Evolutionary conservation across 2,797 vertebrate species (phyloP).

Genomic region (Monodelphis domestica): DNA sequence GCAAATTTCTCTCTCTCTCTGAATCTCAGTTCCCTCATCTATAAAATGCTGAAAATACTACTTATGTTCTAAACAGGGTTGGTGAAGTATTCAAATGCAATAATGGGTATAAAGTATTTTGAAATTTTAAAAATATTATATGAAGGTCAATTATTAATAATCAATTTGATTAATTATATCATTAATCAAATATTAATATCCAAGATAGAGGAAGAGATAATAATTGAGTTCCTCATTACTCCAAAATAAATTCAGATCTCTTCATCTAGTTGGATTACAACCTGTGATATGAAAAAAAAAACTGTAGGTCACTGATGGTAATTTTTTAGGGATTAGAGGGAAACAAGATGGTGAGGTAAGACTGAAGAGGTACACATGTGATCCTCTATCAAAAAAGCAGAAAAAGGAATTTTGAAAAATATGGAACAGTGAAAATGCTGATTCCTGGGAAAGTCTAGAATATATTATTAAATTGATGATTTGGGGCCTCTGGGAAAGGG

Average conservation of each 20-base stretch:
- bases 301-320: no score
- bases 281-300: no score
- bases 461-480: neutral
- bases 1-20: no score
- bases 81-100: neutral
- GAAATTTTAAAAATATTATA: neutral
- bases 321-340: neutral
- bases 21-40: slow-evolving; percentile 36
- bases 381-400: neutral
- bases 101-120: neutral
- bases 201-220: neutral
- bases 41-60: neutral
- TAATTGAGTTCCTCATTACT: neutral
- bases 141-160: neutral
- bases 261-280: neutral
- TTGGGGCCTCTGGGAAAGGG: neutral
- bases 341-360: neutral
- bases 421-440: neutral
- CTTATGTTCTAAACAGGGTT: neutral
- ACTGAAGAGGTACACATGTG: neutral
- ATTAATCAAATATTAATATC: neutral
- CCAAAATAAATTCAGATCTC: neutral
- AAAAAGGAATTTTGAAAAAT: neutral
- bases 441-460: neutral
- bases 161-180: no score